A percentile compares a stretch with the other conserved stretches of the same genome.
Conservation (phyloP, 2,888 invertebrate genomes). For the Tiphia femorata region DNA sequence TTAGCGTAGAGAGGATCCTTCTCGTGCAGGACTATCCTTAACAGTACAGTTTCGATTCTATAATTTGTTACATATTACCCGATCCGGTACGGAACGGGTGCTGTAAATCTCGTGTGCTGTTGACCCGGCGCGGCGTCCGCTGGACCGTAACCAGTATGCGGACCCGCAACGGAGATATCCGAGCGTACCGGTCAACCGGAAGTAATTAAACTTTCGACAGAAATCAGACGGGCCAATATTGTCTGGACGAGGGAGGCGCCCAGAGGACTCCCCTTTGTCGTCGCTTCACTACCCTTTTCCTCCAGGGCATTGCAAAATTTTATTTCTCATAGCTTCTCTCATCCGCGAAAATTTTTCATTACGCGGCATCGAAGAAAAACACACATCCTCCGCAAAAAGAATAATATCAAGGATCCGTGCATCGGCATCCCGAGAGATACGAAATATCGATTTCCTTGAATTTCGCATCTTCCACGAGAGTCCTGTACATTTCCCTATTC, state of each 20-base stretch:
- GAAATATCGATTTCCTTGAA: too few relatives aligned
- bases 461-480: too few relatives aligned
- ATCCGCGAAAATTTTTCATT: not conserved
- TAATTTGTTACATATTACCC: constrained; percentile 57
- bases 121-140: constrained; percentile 58
- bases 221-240: constrained; percentile 22
- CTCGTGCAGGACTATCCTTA: constrained; percentile 30
- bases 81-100: constrained; percentile 45
- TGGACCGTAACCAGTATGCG: constrained; percentile 61
- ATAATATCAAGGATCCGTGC: too few relatives aligned
- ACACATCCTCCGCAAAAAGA: too few relatives aligned
- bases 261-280: too few relatives aligned
- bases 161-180: constrained; percentile 41
- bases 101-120: constrained; percentile 60
- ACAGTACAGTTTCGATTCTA: constrained; percentile 47
- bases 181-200: constrained; percentile 52
- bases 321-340: too few relatives aligned
- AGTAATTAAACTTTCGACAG: constrained; percentile 54
- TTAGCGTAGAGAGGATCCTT: constrained; percentile 10
- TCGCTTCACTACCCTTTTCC: not conserved
- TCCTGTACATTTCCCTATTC: too few relatives aligned
- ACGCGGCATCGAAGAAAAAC: not conserved
- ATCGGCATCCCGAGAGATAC: too few relatives aligned
- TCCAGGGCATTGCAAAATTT: not conserved
- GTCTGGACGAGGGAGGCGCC: not conserved